Conservation (phyloP, 2,888 invertebrate species). For the Leucophora obtusa region DNA sequence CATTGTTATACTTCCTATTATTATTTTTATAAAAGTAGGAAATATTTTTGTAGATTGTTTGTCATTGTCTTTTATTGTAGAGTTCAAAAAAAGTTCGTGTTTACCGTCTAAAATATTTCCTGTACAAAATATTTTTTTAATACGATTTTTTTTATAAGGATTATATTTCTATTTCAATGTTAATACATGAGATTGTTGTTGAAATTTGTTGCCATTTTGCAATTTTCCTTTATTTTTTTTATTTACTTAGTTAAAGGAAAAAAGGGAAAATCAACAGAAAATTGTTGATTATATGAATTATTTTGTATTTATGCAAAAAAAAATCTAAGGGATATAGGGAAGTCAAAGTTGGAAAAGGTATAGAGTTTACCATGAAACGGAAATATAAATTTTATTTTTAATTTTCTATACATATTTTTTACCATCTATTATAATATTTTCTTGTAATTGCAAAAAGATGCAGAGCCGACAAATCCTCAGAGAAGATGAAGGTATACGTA, state of each 20-base stretch:
- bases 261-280: not conserved
- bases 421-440: not conserved
- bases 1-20: no score
- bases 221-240: slow-evolving; percentile 33
- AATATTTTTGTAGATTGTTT: no score
- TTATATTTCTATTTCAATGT: slow-evolving; percentile 8
- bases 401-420: slow-evolving; percentile 35
- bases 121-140: not conserved
- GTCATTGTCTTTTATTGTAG: no score
- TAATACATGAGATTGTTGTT: not conserved
- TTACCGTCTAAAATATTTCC: no score
- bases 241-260: not conserved
- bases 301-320: not conserved
- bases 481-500: not conserved
- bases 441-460: slow-evolving; percentile 14
- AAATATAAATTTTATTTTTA: slow-evolving; percentile 51
- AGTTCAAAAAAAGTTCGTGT: no score
- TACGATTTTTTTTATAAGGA: not conserved
- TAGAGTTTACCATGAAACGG: not conserved
- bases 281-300: slow-evolving; percentile 37
- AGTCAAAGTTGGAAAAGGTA: not conserved
- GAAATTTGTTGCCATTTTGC: slow-evolving; percentile 7
- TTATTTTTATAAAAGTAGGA: no score
- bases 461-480: not conserved
- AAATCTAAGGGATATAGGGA: not conserved